These are phyloP conservation scores for Erethizon dorsatum DNA, from an alignment of 2,797 vertebrate species.

Conservation along the genomic window DNA sequence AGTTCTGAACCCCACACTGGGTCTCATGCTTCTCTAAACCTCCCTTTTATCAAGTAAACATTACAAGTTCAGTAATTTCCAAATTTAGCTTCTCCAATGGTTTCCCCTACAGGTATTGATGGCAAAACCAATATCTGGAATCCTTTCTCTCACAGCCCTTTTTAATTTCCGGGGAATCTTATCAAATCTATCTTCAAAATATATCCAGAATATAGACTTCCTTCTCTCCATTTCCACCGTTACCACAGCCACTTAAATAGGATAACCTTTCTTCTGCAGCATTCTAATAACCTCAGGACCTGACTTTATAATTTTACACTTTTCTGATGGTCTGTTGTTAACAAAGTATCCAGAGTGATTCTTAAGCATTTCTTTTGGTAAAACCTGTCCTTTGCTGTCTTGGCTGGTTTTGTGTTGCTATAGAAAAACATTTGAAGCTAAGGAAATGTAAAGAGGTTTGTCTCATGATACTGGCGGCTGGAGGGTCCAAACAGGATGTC, in stretches of 20 bases:
- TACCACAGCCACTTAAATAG: background rate
- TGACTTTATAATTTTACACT: background rate
- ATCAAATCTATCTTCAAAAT: background rate
- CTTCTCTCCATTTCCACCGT: background rate
- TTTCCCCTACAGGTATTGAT: background rate
- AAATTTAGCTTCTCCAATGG: background rate
- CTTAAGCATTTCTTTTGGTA: background rate
- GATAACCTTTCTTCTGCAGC: background rate
- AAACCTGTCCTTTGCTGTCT: background rate
- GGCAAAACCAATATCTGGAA: background rate
- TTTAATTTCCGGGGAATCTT: background rate
- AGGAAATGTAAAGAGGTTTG: background rate
- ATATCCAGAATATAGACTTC: background rate
- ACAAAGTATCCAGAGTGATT: background rate
- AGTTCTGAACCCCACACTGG: background rate
- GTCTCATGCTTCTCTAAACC: background rate
- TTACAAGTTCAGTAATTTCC: background rate
- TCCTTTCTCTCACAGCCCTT: background rate
- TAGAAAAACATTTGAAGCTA: background rate
- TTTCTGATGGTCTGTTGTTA: background rate
- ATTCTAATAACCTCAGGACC: background rate
- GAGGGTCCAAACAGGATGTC: background rate
- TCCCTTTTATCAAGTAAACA: too few species aligned
- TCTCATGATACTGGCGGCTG: background rate
- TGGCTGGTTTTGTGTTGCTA: background rate